phyloP scores from a whole-genome alignment of 2,797 vertebrate genomes.

The Echeneis naucrates region DNA sequence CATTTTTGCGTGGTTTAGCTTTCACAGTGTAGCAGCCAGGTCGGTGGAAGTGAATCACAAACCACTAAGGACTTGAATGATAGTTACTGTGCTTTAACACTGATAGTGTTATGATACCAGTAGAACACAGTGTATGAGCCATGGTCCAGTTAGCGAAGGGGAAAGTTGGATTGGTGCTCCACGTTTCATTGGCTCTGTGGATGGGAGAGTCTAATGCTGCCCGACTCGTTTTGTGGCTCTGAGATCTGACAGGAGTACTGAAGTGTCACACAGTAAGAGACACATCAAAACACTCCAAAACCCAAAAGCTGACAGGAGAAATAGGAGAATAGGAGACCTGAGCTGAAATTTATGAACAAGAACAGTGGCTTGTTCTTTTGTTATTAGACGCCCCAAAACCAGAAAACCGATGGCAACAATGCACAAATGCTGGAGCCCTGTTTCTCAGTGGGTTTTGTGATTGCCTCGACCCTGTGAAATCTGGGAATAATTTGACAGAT shows the following conservation, averaged over 20 bases:
- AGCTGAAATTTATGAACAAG: conserved; percentile 1
- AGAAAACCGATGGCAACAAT: conserved; percentile 6
- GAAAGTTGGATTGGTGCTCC: conserved; percentile 26
- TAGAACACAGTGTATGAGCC: conserved; percentile 19
- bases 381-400: background rate
- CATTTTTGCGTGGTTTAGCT: conserved; percentile 6
- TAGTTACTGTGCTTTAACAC: conserved; percentile 19
- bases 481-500: conserved; percentile 39
- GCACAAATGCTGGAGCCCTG: background rate
- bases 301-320: conserved; percentile 17
- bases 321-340: conserved; percentile 29
- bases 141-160: conserved; percentile 23
- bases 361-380: background rate
- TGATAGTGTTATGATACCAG: conserved; percentile 33
- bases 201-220: conserved; percentile 15
- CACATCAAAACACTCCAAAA: conserved; percentile 26
- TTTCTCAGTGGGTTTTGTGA: conserved; percentile 13
- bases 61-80: conserved; percentile 9
- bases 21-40: conserved; percentile 21
- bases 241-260: conserved; percentile 20
- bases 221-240: conserved; percentile 3
- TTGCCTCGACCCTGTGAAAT: conserved; percentile 16
- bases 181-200: conserved; percentile 23
- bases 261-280: conserved; percentile 24
- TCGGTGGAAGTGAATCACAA: conserved; percentile 29